Percentiles rank a stretch among this genome's conserved stretches.
phyloP scores from a whole-genome alignment of 2,888 invertebrate genomes.

The Lepetodrilus schrolli region DNA sequence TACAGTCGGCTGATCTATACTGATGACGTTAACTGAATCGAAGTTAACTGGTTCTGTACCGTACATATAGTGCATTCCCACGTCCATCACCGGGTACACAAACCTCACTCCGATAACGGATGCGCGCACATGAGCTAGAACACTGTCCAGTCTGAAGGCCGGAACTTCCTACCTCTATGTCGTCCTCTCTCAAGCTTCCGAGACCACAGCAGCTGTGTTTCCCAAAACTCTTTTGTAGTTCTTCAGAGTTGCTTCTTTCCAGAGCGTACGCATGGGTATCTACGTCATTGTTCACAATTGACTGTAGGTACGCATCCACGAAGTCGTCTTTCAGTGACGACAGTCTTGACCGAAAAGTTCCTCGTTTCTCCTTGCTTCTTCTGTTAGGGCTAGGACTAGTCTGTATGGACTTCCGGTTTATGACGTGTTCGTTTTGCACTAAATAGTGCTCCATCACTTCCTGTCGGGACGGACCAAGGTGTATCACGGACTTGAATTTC shows the following conservation, averaged over 20 bases:
- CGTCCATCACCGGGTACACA: too few species aligned
- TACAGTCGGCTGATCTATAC: too few species aligned
- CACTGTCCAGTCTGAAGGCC: too few species aligned
- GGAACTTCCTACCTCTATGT: not conserved
- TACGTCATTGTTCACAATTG: not conserved
- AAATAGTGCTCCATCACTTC: conserved; percentile 9
- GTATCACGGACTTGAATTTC: conserved; percentile 1
- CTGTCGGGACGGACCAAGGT: conserved; percentile 6
- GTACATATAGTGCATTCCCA: too few species aligned
- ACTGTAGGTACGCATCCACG: not conserved
- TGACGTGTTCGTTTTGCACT: not conserved
- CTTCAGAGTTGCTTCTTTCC: not conserved
- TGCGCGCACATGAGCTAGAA: too few species aligned
- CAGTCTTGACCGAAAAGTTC: not conserved
- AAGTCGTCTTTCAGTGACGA: not conserved
- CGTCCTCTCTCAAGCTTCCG: not conserved
- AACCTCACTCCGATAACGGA: too few species aligned
- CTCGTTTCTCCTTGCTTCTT: not conserved
- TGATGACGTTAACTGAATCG: too few species aligned
- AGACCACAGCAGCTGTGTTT: not conserved
- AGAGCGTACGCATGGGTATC: not conserved
- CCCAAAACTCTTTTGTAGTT: conserved; percentile 4
- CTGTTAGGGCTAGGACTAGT: not conserved
- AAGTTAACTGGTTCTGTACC: too few species aligned
- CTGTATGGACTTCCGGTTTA: not conserved